A percentile compares a stretch with the other conserved stretches of the same genome.
These are phyloP conservation scores for Trichogramma pretiosum DNA, from an alignment of 1,140 invertebrate species.

Conservation along the genomic window DNA sequence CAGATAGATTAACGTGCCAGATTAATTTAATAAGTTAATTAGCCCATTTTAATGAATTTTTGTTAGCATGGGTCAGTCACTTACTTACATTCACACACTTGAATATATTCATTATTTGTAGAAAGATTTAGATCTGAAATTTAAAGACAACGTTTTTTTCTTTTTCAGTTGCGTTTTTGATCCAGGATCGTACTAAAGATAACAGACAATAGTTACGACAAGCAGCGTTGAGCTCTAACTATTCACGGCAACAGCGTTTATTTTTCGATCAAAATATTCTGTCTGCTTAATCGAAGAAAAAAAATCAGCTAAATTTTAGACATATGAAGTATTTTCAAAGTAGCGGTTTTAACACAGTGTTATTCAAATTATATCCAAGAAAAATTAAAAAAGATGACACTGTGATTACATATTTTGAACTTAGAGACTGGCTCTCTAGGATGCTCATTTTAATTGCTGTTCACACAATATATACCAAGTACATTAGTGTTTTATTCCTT, in stretches of 20 bases:
- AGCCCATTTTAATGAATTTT: background rate
- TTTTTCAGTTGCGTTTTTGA: conserved; percentile 12
- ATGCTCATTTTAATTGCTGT: conserved; percentile 10
- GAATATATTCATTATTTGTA: too few relatives aligned
- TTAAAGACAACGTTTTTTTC: too few relatives aligned
- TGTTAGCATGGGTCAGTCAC: conserved; percentile 13
- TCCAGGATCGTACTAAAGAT: background rate
- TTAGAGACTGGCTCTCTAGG: conserved; percentile 18
- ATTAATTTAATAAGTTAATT: conserved; percentile 13
- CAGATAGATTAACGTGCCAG: background rate
- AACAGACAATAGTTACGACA: background rate
- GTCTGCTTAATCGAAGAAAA: too few relatives aligned
- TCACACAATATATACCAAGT: too few relatives aligned
- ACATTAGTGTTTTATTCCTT: conserved; percentile 2
- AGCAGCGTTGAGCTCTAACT: conserved; percentile 2
- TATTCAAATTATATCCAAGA: too few relatives aligned
- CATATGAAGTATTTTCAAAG: conserved; percentile 6
- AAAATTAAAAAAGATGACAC: conserved; percentile 2
- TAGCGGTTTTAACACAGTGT: conserved; percentile 6
- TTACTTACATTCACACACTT: too few relatives aligned
- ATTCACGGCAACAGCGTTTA: background rate
- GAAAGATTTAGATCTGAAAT: too few relatives aligned
- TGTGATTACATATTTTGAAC: background rate
- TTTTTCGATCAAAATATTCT: too few relatives aligned
- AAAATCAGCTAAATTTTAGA: too few relatives aligned